Base-by-base conservation (phyloP, 2,797 vertebrate species). In the Dicrostonyx torquatus region DNA sequence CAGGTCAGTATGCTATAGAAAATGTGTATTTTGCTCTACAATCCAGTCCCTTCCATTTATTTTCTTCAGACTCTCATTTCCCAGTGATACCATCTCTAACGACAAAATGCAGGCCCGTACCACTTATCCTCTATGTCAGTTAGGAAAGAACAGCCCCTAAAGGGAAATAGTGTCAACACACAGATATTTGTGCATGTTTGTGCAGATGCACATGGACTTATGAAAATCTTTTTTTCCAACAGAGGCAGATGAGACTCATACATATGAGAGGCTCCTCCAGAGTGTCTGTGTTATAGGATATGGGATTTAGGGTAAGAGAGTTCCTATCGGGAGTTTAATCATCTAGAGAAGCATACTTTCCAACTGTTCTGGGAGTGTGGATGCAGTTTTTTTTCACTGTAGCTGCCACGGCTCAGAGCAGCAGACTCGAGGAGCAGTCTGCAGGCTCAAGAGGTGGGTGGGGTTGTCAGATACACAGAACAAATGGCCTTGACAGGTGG, bases 1-100 rank as follows among this genome's bases (percentile, higher is more conserved):
- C 84, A 97, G 84, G 80, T 94, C 0, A 0, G 86, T 87, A n/a
- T 88, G 94, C 95, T 62, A 22, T 92, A 98, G 92, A 95, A 97
- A 97, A 96, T 95, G 93, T 96, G 91, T 97, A 97, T 97, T 98
- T 97, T 98, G 93, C 89, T 97, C 79, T 77, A 62, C 91, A 77
- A 70, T 94, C 95, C 95, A 84, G 88, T 97, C 96, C 96, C 70
- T 90, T 91, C 62, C 73, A 26, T 26, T 76, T 26, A 68, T 82
- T 91, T 79, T 96, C 34, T 94, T 93, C 84, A 29, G 87, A 94
- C 68, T 96, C 87, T 48, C 55, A 17, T 96, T 90, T 94, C 37
- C 48, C 66, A 68, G n/a, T 53, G 78, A 86, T 83, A 62, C 20
- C 76, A 43, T 58, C 45, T 96, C 77, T 75, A 88, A 79, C 13